These are phyloP conservation scores for Dendropsophus ebraccatus DNA, from an alignment of 2,113 vertebrate genomes.

Conservation along the genomic window DNA sequence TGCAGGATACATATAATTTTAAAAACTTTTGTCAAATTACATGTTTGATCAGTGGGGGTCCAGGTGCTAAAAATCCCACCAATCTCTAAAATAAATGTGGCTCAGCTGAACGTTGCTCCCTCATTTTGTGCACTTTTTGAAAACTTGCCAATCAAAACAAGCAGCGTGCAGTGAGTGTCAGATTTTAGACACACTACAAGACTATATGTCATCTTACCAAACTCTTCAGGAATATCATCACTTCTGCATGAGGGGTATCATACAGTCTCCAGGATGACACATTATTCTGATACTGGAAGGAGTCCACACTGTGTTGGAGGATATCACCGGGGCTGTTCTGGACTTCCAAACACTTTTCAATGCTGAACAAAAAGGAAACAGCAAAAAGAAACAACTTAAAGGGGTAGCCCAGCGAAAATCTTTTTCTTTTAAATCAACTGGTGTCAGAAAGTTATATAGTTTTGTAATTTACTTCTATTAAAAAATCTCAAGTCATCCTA, in stretches of 20 bases:
- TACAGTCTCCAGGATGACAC: slow-evolving; percentile 69
- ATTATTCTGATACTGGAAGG: slow-evolving; percentile 80
- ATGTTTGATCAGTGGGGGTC: not conserved
- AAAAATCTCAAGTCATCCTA: too few relatives aligned
- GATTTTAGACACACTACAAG: not conserved
- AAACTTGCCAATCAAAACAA: too few relatives aligned
- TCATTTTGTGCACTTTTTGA: too few relatives aligned
- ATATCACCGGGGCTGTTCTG: slow-evolving; percentile 74
- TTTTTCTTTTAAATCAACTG: too few relatives aligned
- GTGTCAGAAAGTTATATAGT: too few relatives aligned
- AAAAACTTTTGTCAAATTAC: not conserved
- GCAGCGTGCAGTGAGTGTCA: too few relatives aligned
- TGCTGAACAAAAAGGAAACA: slow-evolving; percentile 71
- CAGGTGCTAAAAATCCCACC: too few relatives aligned
- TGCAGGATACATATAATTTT: not conserved
- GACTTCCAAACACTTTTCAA: slow-evolving; percentile 83
- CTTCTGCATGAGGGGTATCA: slow-evolving; percentile 75
- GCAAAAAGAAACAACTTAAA: not conserved
- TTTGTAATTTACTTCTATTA: too few relatives aligned
- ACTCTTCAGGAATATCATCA: slow-evolving; percentile 85
- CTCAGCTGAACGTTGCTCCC: too few relatives aligned
- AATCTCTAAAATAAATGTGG: too few relatives aligned
- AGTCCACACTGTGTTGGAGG: slow-evolving; percentile 77
- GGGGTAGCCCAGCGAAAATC: too few relatives aligned
- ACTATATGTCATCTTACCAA: slow-evolving; percentile 78